Percentiles rank a stretch among this genome's conserved stretches.
Evolutionary conservation across 2,113 vertebrate species (phyloP).

Genomic region (Struthio camelus): DNA sequence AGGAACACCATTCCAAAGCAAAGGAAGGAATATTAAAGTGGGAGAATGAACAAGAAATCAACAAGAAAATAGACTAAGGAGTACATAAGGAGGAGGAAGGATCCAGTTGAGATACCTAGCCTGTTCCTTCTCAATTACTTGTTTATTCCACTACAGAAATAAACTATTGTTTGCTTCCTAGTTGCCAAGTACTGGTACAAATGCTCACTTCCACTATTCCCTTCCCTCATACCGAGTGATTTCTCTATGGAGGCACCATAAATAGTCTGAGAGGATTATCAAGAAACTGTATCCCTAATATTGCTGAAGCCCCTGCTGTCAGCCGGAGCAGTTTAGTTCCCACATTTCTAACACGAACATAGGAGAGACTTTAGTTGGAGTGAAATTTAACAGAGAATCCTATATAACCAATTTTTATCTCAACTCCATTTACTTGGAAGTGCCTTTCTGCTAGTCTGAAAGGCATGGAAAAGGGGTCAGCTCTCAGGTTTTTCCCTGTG

Average conservation of each 20-base stretch:
- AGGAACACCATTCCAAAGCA: background rate
- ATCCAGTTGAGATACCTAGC: background rate
- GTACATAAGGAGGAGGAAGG: background rate
- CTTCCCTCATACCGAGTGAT: background rate
- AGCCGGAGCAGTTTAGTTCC: background rate
- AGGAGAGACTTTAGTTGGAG: background rate
- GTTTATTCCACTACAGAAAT: background rate
- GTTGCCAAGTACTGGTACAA: background rate
- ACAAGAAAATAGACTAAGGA: background rate
- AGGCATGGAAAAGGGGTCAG: background rate
- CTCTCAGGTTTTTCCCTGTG: background rate
- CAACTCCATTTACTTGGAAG: background rate
- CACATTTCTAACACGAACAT: background rate
- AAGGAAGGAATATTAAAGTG: background rate
- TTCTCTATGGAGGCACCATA: background rate
- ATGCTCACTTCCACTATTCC: background rate
- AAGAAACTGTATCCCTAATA: background rate
- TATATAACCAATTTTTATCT: background rate
- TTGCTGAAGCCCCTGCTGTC: background rate
- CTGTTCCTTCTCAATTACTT: background rate
- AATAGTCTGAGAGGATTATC: background rate
- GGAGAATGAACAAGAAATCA: background rate
- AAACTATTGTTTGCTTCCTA: background rate
- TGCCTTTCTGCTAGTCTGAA: background rate
- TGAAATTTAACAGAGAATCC: background rate